These are phyloP conservation scores for Pachydiplax longipennis DNA, from an alignment of 2,888 invertebrate genomes.

Conservation along the genomic window DNA sequence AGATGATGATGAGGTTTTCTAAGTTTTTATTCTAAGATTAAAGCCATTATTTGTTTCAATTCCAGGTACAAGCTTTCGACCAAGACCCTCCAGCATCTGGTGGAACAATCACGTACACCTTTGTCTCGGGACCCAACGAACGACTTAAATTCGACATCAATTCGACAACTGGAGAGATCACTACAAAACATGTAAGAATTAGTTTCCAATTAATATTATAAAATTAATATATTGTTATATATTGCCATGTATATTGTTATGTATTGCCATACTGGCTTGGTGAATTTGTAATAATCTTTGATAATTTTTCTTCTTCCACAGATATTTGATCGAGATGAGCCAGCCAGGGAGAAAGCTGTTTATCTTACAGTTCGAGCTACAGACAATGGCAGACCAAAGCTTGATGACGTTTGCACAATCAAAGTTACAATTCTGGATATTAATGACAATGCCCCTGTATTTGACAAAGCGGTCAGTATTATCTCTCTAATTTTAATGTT, in stretches of 20 bases:
- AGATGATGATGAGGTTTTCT: too few species aligned
- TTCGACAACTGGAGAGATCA: constrained; percentile 76
- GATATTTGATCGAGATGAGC: constrained; percentile 90
- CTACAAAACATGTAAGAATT: constrained; percentile 70
- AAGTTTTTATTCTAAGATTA: too few species aligned
- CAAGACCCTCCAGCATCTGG: constrained; percentile 77
- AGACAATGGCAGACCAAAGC: constrained; percentile 88
- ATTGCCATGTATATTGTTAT: too few species aligned
- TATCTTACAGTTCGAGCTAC: constrained; percentile 90
- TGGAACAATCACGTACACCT: constrained; percentile 80
- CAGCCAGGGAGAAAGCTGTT: constrained; percentile 77
- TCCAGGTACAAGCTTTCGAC: constrained; percentile 75
- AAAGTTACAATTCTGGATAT: constrained; percentile 89
- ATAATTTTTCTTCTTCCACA: constrained; percentile 57
- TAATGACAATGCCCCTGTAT: constrained; percentile 88
- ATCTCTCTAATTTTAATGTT: background rate
- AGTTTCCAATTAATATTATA: too few species aligned
- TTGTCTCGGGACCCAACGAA: constrained; percentile 78
- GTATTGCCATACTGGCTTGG: background rate
- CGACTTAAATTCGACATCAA: constrained; percentile 82
- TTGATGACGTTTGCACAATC: constrained; percentile 93
- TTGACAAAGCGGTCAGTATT: constrained; percentile 78
- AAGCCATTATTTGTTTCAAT: background rate
- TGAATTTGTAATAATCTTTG: background rate
- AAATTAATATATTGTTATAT: too few species aligned